Evolutionary conservation across 2,888 invertebrate genomes (phyloP), one percentile per base, ranked within the genome.

Genomic region (Hypomecis punctinalis): DNA sequence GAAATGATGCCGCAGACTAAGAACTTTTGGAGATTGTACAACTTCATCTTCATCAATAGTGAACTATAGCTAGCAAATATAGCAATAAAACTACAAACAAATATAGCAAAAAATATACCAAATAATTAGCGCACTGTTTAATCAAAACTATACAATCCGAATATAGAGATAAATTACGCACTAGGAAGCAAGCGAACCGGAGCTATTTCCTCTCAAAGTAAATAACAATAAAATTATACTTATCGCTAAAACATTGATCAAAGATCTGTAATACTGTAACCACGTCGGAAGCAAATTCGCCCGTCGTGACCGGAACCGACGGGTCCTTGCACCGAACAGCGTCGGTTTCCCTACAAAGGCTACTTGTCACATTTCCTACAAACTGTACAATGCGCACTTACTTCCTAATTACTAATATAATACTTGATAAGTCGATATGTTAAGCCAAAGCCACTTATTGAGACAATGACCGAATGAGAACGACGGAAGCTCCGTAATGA

Each of bases 291-390:
- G 83, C 81, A 75, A 80, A 79, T 75, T 75, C 68, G 71, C 70
- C 67, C 70, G 73, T 82, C 84, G 83, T 85, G 85, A 83, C 86
- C 86, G 86, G 86, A 86, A 86, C 79, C 75, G 63, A 46, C 59
- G 63, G 76, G 81, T 81, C 81, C 83, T 82, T 83, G 83, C 67
- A 70, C 64, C 70, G 72, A 61, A 74, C 43, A 54, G 78, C 62
- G 8, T 43, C 47, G 45, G 57, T 58, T 66, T 61, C 56, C 68
- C 69, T 61, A 67, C 55, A 65, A 63, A 55, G 60, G 61, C 58
- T 61, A 56, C 52, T 54, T 64, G 68, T 63, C 65, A 67, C 68
- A 65, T 61, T 68, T 68, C 61, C 69, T 60, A 39, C 47, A 47
- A 46, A 45, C 49, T 6, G 45, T 45, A 51, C 52, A 52, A 42